Conservation (phyloP, 2,888 invertebrate species). For the Colostygia pectinataria region DNA sequence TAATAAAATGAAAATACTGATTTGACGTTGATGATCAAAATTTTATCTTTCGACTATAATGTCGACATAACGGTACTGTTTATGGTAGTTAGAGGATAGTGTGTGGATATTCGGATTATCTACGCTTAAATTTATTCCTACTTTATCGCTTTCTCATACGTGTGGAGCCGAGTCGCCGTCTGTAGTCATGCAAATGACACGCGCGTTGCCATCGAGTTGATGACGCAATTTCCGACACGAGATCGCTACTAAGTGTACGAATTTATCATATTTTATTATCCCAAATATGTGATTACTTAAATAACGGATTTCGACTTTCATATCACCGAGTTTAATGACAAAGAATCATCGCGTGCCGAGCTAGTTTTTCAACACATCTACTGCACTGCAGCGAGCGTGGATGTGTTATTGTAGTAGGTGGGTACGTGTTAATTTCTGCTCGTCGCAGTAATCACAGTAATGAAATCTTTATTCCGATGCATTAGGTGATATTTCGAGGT, state of each 20-base stretch:
- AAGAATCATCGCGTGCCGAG: constrained; percentile 29
- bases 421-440: constrained; percentile 27
- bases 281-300: constrained; percentile 9
- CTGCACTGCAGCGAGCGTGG: constrained; percentile 8
- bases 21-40: too few species aligned
- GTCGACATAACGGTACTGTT: too few species aligned
- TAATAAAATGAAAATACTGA: too few species aligned
- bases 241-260: constrained; percentile 9
- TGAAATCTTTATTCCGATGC: constrained; percentile 50
- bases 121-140: constrained; percentile 26
- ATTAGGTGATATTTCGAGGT: constrained; percentile 42
- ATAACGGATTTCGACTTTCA: constrained; percentile 14
- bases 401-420: too few species aligned
- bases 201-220: constrained; percentile 41
- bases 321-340: constrained; percentile 14
- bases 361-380: constrained; percentile 29
- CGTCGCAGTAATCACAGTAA: constrained; percentile 37
- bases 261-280: neutral
- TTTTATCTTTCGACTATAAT: too few species aligned
- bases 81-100: neutral
- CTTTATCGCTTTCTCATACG: constrained; percentile 42
- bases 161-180: constrained; percentile 19
- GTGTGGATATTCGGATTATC: constrained; percentile 29
- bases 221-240: constrained; percentile 52
- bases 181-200: constrained; percentile 52